These are phyloP conservation scores for Tribolium freemani DNA, from an alignment of 2,888 invertebrate genomes.

Conservation along the genomic window DNA sequence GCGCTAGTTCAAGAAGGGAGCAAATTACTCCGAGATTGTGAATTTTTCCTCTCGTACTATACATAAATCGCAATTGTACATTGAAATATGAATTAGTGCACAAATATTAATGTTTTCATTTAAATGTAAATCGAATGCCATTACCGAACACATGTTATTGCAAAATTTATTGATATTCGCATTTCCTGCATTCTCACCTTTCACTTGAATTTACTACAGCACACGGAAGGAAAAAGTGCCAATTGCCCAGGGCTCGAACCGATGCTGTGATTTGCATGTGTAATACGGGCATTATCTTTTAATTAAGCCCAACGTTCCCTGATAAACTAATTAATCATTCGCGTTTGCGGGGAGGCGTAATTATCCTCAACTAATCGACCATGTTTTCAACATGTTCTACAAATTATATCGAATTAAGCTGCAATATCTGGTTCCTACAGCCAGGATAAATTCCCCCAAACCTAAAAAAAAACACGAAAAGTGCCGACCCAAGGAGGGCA, in stretches of 20 bases:
- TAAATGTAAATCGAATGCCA: conserved; percentile 38
- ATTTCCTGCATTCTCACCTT: neutral
- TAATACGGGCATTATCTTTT: conserved; percentile 35
- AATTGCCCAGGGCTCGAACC: neutral
- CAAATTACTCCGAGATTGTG: conserved; percentile 52
- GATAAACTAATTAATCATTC: conserved; percentile 49
- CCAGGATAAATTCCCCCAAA: conserved; percentile 13
- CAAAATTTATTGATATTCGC: conserved; percentile 27
- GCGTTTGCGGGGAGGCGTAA: conserved; percentile 43
- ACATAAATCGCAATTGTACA: conserved; percentile 25
- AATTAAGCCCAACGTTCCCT: conserved; percentile 41
- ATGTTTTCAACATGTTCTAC: conserved; percentile 49
- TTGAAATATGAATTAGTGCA: conserved; percentile 19
- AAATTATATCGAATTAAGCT: conserved; percentile 50
- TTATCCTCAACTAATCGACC: conserved; percentile 49
- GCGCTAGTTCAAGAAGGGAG: conserved; percentile 49
- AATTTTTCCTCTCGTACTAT: neutral
- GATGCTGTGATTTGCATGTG: conserved; percentile 22
- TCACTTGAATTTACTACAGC: neutral
- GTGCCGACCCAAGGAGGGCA: too few relatives aligned
- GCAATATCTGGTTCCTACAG: conserved; percentile 48
- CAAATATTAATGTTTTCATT: conserved; percentile 39
- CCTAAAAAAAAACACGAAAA: neutral
- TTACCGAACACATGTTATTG: conserved; percentile 30
- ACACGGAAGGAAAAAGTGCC: neutral